Evolutionary conservation across 2,797 vertebrate genomes (phyloP).

Genomic region (Menidia menidia): DNA sequence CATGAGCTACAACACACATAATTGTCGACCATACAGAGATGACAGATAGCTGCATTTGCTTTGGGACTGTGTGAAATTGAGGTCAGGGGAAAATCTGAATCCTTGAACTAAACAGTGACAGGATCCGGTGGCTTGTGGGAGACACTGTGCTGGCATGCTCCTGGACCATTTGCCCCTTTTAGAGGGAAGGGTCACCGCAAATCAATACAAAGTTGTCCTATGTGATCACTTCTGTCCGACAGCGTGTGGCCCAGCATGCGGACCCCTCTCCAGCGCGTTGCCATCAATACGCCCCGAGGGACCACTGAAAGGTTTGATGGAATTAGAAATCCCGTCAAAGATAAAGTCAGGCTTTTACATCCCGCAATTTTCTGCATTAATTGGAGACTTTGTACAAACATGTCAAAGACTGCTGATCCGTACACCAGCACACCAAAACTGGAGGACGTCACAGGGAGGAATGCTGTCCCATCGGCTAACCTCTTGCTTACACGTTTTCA

Average conservation of each 20-base stretch:
- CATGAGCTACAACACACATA: background rate
- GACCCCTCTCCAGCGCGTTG: background rate
- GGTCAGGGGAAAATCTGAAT: background rate
- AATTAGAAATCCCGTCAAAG: background rate
- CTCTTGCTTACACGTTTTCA: background rate
- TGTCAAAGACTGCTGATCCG: background rate
- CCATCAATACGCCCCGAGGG: background rate
- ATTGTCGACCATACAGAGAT: background rate
- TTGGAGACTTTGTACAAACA: background rate
- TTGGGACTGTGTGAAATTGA: background rate
- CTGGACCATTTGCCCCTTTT: background rate
- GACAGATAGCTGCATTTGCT: background rate
- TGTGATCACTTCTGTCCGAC: background rate
- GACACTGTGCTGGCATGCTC: background rate
- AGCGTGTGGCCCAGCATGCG: background rate
- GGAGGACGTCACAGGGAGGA: background rate
- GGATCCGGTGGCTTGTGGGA: background rate
- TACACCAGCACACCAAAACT: background rate
- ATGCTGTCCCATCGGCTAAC: background rate
- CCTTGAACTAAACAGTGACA: background rate
- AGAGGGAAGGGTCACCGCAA: background rate
- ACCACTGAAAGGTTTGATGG: background rate
- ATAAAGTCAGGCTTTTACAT: background rate
- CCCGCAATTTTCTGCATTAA: background rate
- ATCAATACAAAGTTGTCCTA: background rate